Base-by-base conservation (phyloP, 2,888 invertebrate species). In the Ischnus inquisitorius region DNA sequence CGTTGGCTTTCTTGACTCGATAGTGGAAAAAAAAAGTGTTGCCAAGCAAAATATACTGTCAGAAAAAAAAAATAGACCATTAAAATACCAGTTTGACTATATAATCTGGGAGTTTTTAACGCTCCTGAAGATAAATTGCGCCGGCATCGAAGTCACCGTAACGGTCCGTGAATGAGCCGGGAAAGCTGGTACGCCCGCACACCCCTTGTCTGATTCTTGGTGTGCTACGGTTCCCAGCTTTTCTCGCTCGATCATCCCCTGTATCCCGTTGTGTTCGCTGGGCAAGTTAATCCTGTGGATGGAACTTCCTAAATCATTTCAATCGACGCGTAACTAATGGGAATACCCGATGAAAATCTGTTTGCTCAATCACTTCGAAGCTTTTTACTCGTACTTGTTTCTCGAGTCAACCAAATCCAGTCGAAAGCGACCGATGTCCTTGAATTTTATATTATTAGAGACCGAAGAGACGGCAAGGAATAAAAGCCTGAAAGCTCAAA, bases 61-160 rank as follows among this genome's bases (percentile, higher is more conserved):
- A 51, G 19, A 51, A 19, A 51, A 51, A 0, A 19, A 51, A 51
- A 19, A 51, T 51, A 19, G 2, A 51, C 34, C 8, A 19, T 51
- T 51, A 16, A 10, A 10, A 51, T 51, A 51, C 19, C 19, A 4
- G 51, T 16, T 5, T 19, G 19, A 19, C 8, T 51, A 3, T 16
- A 3, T 2, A 51, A 12, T 54, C 54, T 10, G 8, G 54, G 54
- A 54, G 22, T 54, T 19, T 22, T 22, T 19, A 19, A 22, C 10
- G 54, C 3, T 10, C 22, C 19, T 68, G 72, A 68, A 46, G 43
- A 57, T 25, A 39, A 75, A 28, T 60, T 8, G 51, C 10, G 39
- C 51, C 10, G 25, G 75, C 75, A 64, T 76, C 54, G 65, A 76
- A 76, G 41, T 76, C 64, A 64, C 75, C 48, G 43, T 54, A 54